Evolutionary conservation across 2,888 invertebrate genomes (phyloP).

Genomic region (Spicauda simplicius): DNA sequence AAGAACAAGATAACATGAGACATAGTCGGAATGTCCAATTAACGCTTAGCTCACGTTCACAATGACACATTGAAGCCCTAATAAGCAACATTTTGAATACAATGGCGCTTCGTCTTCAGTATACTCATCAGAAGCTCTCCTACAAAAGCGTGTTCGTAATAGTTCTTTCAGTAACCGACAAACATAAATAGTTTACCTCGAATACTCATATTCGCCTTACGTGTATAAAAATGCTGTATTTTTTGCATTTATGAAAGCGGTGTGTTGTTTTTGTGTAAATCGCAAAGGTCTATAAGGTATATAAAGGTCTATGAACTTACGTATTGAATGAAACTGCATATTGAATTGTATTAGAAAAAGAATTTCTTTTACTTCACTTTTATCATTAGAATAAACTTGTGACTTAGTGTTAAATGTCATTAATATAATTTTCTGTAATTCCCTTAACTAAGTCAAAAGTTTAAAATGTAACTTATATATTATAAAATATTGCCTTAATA

Average conservation of each 20-base stretch:
- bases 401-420: too few relatives aligned
- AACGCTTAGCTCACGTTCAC: slow-evolving; percentile 33
- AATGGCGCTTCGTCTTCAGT: slow-evolving; percentile 28
- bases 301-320: not conserved
- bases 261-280: too few relatives aligned
- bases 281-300: too few relatives aligned
- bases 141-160: slow-evolving; percentile 35
- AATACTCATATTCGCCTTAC: not conserved
- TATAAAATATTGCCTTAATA: not conserved
- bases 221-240: not conserved
- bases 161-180: too few relatives aligned
- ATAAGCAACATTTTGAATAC: slow-evolving; percentile 42
- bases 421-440: too few relatives aligned
- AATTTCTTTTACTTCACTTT: too few relatives aligned
- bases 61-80: slow-evolving; percentile 42
- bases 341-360: too few relatives aligned
- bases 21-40: slow-evolving; percentile 30
- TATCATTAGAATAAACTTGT: too few relatives aligned
- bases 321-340: too few relatives aligned
- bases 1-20: slow-evolving; percentile 25
- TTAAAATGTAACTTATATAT: not conserved
- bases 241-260: too few relatives aligned
- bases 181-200: too few relatives aligned
- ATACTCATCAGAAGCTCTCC: slow-evolving; percentile 39
- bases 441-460: not conserved